Percentiles rank a stretch among this genome's conserved stretches.
Evolutionary conservation across 2,888 invertebrate genomes (phyloP).

Genomic region (Cabera pusaria): DNA sequence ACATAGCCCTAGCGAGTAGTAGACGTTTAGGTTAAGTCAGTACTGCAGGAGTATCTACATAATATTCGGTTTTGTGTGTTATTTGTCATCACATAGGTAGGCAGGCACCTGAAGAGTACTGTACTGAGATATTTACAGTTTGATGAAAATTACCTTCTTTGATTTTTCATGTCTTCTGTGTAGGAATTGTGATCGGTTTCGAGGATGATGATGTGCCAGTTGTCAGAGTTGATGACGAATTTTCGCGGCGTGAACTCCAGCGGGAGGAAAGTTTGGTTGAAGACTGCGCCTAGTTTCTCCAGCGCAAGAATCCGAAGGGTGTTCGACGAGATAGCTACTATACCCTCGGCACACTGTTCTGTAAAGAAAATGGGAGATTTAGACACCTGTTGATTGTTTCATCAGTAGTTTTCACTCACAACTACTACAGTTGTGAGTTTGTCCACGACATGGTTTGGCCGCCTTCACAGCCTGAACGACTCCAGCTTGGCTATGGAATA

Average conservation of each 20-base stretch:
- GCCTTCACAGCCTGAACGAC: slow-evolving; percentile 86
- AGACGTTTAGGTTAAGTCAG: slow-evolving; percentile 47
- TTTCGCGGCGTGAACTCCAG: slow-evolving; percentile 98
- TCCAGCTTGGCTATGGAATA: slow-evolving; percentile 90
- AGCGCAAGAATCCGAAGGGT: slow-evolving; percentile 98
- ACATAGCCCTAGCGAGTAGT: background rate
- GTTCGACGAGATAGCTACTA: slow-evolving; percentile 99
- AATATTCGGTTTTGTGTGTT: slow-evolving; percentile 60
- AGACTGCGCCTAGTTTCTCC: slow-evolving; percentile 98
- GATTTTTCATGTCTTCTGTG: slow-evolving; percentile 97
- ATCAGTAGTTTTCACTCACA: too few species aligned
- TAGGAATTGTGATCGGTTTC: slow-evolving; percentile 99
- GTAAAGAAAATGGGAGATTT: slow-evolving; percentile 42
- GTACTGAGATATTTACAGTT: too few species aligned
- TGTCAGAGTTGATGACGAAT: slow-evolving; percentile 96
- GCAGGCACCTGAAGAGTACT: too few species aligned
- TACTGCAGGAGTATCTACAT: slow-evolving; percentile 77
- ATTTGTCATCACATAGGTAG: slow-evolving; percentile 59
- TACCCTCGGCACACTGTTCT: slow-evolving; percentile 99
- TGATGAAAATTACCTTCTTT: slow-evolving; percentile 85
- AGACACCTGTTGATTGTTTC: too few species aligned
- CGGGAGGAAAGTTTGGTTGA: slow-evolving; percentile 97
- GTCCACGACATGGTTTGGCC: slow-evolving; percentile 88
- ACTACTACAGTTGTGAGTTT: slow-evolving; percentile 53
- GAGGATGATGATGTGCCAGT: slow-evolving; percentile 93